phyloP scores from a whole-genome alignment of 2,797 vertebrate species.

The Platalea minor region DNA sequence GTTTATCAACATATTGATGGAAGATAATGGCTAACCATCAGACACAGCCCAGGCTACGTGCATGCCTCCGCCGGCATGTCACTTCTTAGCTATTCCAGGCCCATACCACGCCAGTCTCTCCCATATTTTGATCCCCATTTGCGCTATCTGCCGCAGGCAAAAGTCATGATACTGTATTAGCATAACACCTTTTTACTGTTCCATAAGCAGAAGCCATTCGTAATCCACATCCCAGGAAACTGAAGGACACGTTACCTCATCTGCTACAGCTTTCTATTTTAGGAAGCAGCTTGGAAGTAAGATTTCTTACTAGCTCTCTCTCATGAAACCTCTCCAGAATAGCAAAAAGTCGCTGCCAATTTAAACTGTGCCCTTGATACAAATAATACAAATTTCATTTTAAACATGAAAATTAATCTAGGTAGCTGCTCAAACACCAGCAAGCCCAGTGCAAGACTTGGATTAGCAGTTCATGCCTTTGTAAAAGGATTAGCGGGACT shows the following conservation, averaged over 20 bases:
- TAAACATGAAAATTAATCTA: conserved; percentile 43
- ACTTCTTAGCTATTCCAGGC: background rate
- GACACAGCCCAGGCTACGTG: background rate
- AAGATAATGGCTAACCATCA: conserved; percentile 78
- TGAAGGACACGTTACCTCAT: background rate
- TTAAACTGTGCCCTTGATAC: background rate
- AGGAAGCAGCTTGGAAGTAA: background rate
- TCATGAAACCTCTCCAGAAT: background rate
- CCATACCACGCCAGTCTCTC: accelerated
- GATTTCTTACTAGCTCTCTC: background rate
- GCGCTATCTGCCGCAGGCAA: background rate
- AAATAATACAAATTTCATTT: conserved; percentile 15
- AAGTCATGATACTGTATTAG: background rate
- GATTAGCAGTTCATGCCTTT: conserved; percentile 51
- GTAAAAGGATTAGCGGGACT: conserved; percentile 29
- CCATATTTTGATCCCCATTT: background rate
- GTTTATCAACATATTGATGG: conserved; percentile 80
- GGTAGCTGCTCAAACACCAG: conserved; percentile 44
- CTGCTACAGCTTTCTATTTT: background rate
- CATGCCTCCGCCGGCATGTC: background rate
- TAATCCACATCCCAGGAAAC: background rate
- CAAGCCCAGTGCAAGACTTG: conserved; percentile 12
- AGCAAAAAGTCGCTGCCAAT: background rate
- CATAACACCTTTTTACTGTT: background rate
- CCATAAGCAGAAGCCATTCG: background rate